These are phyloP conservation scores for Catalaphyllia jardinei DNA, from an alignment of 64 coral and sea anemone genomes.

Conservation along the genomic window DNA sequence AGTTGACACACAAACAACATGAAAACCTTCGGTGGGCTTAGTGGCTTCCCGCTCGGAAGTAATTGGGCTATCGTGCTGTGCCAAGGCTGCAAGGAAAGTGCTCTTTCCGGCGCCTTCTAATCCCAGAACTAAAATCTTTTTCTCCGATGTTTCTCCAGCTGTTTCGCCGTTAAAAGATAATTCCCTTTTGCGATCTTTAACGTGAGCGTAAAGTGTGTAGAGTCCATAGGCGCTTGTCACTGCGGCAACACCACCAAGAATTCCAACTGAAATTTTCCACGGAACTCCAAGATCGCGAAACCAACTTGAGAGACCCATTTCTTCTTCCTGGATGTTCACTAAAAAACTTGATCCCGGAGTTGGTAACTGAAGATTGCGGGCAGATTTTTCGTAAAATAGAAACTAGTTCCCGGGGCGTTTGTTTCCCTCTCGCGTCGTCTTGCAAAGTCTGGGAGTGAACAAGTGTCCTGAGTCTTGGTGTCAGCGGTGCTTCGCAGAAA, in stretches of 20 bases:
- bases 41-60: conserved; percentile 53
- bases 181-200: neutral
- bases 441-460: neutral
- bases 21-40: conserved; percentile 83
- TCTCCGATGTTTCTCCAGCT: conserved; percentile 40
- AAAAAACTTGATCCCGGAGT: neutral
- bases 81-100: conserved; percentile 82
- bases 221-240: conserved; percentile 56
- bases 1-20: conserved; percentile 87
- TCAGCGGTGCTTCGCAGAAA: neutral
- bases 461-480: neutral
- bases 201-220: conserved; percentile 35
- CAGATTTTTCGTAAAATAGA: neutral
- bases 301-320: conserved; percentile 66
- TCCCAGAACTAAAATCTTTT: conserved; percentile 82
- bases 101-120: conserved; percentile 83
- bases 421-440: neutral
- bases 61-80: conserved; percentile 58
- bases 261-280: conserved; percentile 58
- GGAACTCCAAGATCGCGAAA: conserved; percentile 66
- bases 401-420: neutral
- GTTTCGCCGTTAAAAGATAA: conserved; percentile 19
- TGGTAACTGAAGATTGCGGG: neutral
- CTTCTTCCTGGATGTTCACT: neutral
- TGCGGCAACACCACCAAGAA: conserved; percentile 37